Evolutionary conservation across 1,140 invertebrate species (phyloP).

Genomic region (Eurosta solidaginis): DNA sequence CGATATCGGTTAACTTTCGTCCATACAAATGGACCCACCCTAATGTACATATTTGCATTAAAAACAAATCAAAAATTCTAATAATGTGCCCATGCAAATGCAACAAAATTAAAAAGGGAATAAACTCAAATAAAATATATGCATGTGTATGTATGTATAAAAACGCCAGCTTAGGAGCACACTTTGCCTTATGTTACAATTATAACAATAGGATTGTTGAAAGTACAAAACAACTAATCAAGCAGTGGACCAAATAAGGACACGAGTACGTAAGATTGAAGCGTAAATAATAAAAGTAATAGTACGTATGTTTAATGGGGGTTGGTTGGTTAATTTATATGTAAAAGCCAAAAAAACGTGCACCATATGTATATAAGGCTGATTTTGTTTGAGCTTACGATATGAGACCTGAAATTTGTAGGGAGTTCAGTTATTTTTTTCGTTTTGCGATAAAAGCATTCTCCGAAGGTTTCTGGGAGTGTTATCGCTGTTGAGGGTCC

Average conservation of each 20-base stretch:
- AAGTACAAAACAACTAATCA: neutral
- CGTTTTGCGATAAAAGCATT: no score
- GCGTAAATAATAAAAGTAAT: conserved; percentile 26
- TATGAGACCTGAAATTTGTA: no score
- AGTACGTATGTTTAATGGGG: neutral
- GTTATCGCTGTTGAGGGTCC: no score
- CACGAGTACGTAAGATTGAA: conserved; percentile 4
- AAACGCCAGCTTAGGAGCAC: neutral
- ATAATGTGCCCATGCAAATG: no score
- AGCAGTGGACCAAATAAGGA: neutral
- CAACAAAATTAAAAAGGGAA: no score
- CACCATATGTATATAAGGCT: neutral
- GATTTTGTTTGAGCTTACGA: no score
- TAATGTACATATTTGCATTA: no score
- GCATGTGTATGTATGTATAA: neutral
- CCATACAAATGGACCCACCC: no score
- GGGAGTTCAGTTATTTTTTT: no score
- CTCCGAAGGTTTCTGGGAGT: no score
- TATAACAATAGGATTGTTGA: neutral
- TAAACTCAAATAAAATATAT: neutral
- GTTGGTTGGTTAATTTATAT: neutral
- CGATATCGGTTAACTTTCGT: no score
- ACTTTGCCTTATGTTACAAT: neutral
- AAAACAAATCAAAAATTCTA: no score
- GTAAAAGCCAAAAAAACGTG: neutral